Conservation (phyloP, 2,888 invertebrate genomes). For the Acronicta psi region DNA sequence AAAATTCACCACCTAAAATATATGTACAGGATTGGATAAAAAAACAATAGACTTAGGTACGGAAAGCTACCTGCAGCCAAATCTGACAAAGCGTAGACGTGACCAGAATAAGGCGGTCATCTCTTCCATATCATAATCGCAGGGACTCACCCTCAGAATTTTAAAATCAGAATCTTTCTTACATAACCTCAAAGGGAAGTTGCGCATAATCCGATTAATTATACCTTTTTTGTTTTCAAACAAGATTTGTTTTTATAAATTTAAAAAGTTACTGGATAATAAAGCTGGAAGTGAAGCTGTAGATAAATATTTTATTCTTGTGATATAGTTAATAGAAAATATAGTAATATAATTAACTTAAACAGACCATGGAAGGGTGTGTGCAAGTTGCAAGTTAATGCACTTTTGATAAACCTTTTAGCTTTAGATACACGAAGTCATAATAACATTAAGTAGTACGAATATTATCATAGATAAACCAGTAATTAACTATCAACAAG, state of each 20-base stretch:
- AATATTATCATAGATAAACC: too few species aligned
- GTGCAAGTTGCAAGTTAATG: too few species aligned
- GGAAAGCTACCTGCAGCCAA: constrained; percentile 71
- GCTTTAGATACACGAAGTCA: too few species aligned
- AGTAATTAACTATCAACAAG: too few species aligned
- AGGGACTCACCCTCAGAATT: constrained; percentile 75
- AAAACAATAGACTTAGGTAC: constrained; percentile 30
- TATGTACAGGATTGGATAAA: constrained; percentile 13
- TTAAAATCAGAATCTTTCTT: constrained; percentile 67
- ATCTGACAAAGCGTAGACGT: constrained; percentile 81
- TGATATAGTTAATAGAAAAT: too few species aligned
- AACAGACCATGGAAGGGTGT: too few species aligned
- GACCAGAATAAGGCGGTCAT: constrained; percentile 74
- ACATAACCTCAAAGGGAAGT: constrained; percentile 58
- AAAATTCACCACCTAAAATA: constrained; percentile 10
- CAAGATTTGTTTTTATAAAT: not conserved
- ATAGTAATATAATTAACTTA: too few species aligned
- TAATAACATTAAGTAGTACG: too few species aligned
- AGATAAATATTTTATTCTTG: not conserved
- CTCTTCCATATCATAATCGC: constrained; percentile 78
- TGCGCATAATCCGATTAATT: constrained; percentile 35
- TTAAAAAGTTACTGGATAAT: constrained; percentile 1
- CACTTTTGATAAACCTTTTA: too few species aligned
- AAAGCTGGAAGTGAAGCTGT: not conserved
- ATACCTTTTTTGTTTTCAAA: constrained; percentile 4